phyloP scores from a whole-genome alignment of 2,113 vertebrate genomes.

The Phainopepla nitens region DNA sequence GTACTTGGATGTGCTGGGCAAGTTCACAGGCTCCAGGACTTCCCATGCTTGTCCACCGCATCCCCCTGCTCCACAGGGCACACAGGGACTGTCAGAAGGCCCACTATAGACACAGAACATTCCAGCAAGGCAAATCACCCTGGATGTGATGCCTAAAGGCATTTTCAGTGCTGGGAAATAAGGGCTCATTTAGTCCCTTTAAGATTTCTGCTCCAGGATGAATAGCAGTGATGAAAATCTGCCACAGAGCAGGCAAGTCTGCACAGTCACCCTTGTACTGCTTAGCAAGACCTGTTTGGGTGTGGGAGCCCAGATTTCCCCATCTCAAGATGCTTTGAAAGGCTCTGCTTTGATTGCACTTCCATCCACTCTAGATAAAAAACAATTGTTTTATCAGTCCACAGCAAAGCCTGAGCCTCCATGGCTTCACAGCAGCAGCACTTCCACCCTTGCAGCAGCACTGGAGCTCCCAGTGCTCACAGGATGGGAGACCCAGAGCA shows the following conservation, averaged over 20 bases:
- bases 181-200: background rate
- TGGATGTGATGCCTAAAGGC: background rate
- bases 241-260: background rate
- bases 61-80: background rate
- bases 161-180: background rate
- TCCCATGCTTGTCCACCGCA: background rate
- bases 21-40: background rate
- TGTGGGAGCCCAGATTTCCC: background rate
- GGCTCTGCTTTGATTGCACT: background rate
- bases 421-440: background rate
- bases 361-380: background rate
- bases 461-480: background rate
- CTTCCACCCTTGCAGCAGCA: background rate
- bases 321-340: background rate
- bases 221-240: background rate
- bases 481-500: background rate
- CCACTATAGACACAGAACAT: background rate
- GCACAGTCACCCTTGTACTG: background rate
- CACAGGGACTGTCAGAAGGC: background rate
- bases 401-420: background rate
- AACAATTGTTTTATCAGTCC: background rate
- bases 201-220: background rate
- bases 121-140: background rate
- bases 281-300: background rate
- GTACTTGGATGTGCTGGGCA: background rate